phyloP scores from a whole-genome alignment of 2,113 vertebrate species.

The Pedionomus torquatus region DNA sequence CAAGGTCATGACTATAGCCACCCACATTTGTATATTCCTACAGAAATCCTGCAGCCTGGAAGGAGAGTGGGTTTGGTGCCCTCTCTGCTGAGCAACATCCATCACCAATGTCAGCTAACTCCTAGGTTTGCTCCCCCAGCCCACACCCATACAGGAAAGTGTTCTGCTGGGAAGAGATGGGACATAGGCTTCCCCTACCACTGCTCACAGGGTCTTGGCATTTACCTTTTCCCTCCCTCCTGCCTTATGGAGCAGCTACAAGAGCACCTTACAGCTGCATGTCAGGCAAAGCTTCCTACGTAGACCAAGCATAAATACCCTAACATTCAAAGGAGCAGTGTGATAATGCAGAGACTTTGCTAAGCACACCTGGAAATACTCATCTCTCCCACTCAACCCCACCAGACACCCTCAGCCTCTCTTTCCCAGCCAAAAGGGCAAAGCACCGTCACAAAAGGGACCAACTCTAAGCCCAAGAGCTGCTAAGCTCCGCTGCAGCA shows the following conservation, averaged over 20 bases:
- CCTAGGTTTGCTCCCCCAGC: neutral
- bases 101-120: neutral
- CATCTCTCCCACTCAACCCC: neutral
- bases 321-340: fast-evolving
- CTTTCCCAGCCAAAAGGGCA: neutral
- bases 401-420: neutral
- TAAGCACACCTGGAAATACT: neutral
- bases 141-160: neutral
- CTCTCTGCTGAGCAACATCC: neutral
- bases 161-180: neutral
- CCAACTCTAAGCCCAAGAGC: neutral
- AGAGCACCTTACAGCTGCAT: neutral
- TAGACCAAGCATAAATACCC: neutral
- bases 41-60: neutral
- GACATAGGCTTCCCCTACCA: fast-evolving
- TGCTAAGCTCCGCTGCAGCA: neutral
- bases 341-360: neutral
- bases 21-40: neutral
- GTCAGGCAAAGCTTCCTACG: fast-evolving
- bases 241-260: neutral
- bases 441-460: neutral
- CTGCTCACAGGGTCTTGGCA: neutral
- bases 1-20: fast-evolving
- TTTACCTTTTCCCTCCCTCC: neutral
- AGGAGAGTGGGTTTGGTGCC: neutral